phyloP scores from a whole-genome alignment of 2,888 invertebrate genomes.

The Phrixothrix hirtus region DNA sequence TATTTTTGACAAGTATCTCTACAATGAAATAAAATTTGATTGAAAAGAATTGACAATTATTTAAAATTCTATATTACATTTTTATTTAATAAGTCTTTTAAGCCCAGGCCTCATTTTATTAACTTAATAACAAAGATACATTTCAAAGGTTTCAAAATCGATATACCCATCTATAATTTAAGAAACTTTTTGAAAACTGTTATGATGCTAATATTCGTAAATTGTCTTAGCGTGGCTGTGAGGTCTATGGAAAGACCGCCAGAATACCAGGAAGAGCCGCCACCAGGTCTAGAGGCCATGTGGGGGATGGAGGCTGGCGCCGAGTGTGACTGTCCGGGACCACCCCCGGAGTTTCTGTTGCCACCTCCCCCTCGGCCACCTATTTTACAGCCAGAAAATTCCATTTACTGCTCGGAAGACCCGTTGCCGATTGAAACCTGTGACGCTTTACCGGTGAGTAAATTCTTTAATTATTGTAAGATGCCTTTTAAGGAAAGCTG shows the following conservation, averaged over 20 bases:
- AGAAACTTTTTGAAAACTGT: too few relatives aligned
- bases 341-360: constrained; percentile 73
- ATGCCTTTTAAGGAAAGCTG: too few relatives aligned
- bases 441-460: constrained; percentile 76
- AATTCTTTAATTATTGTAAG: constrained; percentile 37
- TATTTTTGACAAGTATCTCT: too few relatives aligned
- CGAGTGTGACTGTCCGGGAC: constrained; percentile 77
- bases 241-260: constrained; percentile 53
- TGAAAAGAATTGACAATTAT: too few relatives aligned
- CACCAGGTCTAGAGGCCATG: constrained; percentile 60
- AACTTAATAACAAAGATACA: too few relatives aligned
- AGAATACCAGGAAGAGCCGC: constrained; percentile 41
- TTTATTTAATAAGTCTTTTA: too few relatives aligned
- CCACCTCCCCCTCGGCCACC: constrained; percentile 77
- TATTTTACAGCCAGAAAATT: constrained; percentile 66
- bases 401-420: constrained; percentile 72
- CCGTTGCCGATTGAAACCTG: constrained; percentile 74
- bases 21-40: too few relatives aligned
- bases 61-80: too few relatives aligned
- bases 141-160: too few relatives aligned
- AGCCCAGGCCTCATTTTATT: too few relatives aligned
- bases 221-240: constrained; percentile 37
- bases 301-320: constrained; percentile 71
- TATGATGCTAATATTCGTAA: too few relatives aligned
- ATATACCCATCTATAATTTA: too few relatives aligned